Percentiles rank a stretch among this genome's conserved stretches.
Conservation (phyloP, 2,113 vertebrate species). For the Macheiramphus alcinus region DNA sequence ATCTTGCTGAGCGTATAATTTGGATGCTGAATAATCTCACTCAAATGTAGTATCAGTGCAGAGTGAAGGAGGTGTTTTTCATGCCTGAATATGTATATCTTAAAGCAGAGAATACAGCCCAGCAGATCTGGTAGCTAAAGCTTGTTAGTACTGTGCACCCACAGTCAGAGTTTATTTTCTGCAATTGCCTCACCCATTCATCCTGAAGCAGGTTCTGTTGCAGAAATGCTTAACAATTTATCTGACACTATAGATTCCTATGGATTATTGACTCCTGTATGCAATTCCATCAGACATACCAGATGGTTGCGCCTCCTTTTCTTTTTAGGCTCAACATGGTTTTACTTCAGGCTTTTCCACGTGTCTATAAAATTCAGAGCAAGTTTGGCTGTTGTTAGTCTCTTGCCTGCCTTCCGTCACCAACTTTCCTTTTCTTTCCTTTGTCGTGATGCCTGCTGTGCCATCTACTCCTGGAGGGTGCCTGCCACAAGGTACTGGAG, state of each 20-base stretch:
- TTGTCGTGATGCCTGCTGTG: neutral
- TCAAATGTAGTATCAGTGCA: neutral
- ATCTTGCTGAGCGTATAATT: slow-evolving; percentile 33
- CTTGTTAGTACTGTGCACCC: neutral
- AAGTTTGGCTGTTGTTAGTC: neutral
- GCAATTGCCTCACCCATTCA: neutral
- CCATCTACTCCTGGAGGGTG: neutral
- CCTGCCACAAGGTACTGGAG: neutral
- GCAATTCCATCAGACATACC: neutral
- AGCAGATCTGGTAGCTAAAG: neutral
- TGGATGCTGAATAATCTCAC: slow-evolving; percentile 41
- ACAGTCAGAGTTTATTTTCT: neutral
- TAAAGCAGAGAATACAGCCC: neutral
- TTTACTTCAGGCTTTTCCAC: neutral
- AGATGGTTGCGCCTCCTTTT: neutral
- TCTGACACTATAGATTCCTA: neutral
- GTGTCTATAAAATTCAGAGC: neutral
- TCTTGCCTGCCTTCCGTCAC: neutral
- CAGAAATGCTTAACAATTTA: neutral
- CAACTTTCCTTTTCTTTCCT: neutral
- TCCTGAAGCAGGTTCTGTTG: neutral
- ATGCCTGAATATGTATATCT: neutral
- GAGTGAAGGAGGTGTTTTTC: neutral
- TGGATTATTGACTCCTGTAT: neutral
- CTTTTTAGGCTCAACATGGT: neutral